Base-by-base conservation (phyloP, 2,888 invertebrate genomes). In the Mechanitis messenoides region DNA sequence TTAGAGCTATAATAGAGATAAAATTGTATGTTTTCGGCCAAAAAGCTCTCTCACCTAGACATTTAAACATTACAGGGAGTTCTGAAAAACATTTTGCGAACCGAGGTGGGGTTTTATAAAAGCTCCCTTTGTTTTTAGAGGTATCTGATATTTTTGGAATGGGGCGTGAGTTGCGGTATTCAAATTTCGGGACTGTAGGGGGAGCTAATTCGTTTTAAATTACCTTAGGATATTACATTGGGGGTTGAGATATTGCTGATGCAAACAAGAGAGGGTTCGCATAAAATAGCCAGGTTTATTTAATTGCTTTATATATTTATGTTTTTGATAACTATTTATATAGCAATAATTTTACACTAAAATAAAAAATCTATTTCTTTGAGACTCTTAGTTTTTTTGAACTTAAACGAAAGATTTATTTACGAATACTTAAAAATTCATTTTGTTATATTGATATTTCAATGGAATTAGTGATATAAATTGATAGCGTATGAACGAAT, bases 201-300 rank as follows among this genome's bases (percentile, higher is more conserved):
- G 87, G 82, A 81, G 83, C 89, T 90, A 90, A 90, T 90, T 90
- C 79, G 87, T 86, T 90, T 90, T 85, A 89, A 89, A 90, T 90
- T 90, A 85, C 87, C 83, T 88, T 88, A 87, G 85, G 85, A 87
- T 90, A 90, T 89, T 90, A 81, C 87, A 74, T 83, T 83, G 74
- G 72, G 79, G 78, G 79, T 81, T 87, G 80, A 86, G 85, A 84
- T 89, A 87, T 88, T 74, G 83, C 82, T 73, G 80, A 81, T 78
- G 85, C 85, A 85, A 84, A 87, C 81, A 81, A 71, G 80, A 85
- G 85, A 84, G 86, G 87, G 85, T 81, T 84, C 75, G 74, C 74
- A 79, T 81, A 78, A 83, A 80, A 80, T 83, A 73, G 56, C 59
- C 53, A 54, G 62, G 66, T 59, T 61, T 62, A 31, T 60, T 64